Evolutionary conservation across 2,888 invertebrate species (phyloP).

Genomic region (Lymantria dispar): DNA sequence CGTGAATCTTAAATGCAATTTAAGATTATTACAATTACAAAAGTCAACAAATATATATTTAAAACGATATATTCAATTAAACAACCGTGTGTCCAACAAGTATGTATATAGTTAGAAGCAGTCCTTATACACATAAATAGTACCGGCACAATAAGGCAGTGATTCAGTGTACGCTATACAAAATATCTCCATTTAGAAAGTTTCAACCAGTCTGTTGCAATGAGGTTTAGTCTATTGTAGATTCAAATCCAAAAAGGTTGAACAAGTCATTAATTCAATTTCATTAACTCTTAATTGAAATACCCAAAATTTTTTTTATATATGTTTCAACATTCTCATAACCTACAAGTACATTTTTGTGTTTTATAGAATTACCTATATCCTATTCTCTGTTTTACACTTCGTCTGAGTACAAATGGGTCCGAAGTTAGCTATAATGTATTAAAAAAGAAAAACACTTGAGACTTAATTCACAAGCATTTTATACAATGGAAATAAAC

Average conservation of each 20-base stretch:
- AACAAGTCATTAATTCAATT: slow-evolving; percentile 67
- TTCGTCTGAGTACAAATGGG: slow-evolving; percentile 71
- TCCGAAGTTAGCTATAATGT: slow-evolving; percentile 62
- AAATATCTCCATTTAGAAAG: slow-evolving; percentile 77
- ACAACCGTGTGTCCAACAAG: slow-evolving; percentile 35
- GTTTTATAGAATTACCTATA: slow-evolving; percentile 76
- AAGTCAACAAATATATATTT: slow-evolving; percentile 29
- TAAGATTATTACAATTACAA: slow-evolving; percentile 32
- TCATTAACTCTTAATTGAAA: slow-evolving; percentile 76
- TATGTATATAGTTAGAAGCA: slow-evolving; percentile 39
- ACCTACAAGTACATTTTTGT: slow-evolving; percentile 80
- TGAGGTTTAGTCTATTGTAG: slow-evolving; percentile 80
- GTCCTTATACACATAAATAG: slow-evolving; percentile 51
- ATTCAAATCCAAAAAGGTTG: slow-evolving; percentile 81
- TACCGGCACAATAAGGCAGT: slow-evolving; percentile 81
- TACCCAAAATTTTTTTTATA: slow-evolving; percentile 65
- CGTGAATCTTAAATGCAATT: slow-evolving; percentile 32
- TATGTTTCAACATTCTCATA: slow-evolving; percentile 78
- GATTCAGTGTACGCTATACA: slow-evolving; percentile 79
- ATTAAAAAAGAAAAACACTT: slow-evolving; percentile 45
- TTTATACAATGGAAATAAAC: slow-evolving; percentile 44
- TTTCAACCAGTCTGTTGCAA: slow-evolving; percentile 78
- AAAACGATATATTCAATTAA: not conserved
- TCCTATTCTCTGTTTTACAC: slow-evolving; percentile 72
- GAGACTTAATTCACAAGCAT: slow-evolving; percentile 48